These are phyloP conservation scores for Eucriotettix oculatus DNA, from an alignment of 2,888 invertebrate genomes.

Conservation along the genomic window DNA sequence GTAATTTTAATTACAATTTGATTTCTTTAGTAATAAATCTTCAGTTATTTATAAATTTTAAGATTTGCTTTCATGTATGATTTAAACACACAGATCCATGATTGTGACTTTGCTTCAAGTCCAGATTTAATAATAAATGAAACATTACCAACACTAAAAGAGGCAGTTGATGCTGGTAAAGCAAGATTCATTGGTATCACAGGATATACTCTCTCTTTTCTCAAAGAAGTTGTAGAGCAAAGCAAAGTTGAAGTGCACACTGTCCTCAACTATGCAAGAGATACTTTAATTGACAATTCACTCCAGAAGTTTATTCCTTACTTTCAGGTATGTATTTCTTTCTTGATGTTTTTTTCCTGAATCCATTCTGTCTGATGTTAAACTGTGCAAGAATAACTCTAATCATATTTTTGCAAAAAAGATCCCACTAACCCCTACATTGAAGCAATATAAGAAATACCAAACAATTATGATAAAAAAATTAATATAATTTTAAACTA, in stretches of 20 bases:
- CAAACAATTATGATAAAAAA: too few species aligned
- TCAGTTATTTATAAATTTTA: too few species aligned
- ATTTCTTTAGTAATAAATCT: too few species aligned
- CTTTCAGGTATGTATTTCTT: slow-evolving; percentile 43
- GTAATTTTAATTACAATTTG: too few species aligned
- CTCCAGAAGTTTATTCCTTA: slow-evolving; percentile 54
- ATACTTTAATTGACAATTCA: slow-evolving; percentile 63
- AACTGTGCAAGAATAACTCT: too few species aligned
- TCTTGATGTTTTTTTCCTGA: too few species aligned
- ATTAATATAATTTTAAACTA: too few species aligned
- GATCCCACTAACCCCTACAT: too few species aligned
- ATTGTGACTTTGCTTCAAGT: slow-evolving; percentile 70
- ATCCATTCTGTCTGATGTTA: too few species aligned
- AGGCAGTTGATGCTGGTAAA: slow-evolving; percentile 46
- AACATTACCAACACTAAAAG: slow-evolving; percentile 67
- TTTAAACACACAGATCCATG: slow-evolving; percentile 64
- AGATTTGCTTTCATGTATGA: not conserved
- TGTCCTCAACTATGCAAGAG: slow-evolving; percentile 62
- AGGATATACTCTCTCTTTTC: slow-evolving; percentile 60
- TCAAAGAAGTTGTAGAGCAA: slow-evolving; percentile 56
- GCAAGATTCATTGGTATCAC: slow-evolving; percentile 73
- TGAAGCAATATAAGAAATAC: too few species aligned
- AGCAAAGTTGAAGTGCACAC: slow-evolving; percentile 45
- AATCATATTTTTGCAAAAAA: too few species aligned
- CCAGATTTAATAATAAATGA: slow-evolving; percentile 64